These are phyloP conservation scores for Tonatia bakeri DNA, from an alignment of 2,113 vertebrate genomes.

Conservation along the genomic window DNA sequence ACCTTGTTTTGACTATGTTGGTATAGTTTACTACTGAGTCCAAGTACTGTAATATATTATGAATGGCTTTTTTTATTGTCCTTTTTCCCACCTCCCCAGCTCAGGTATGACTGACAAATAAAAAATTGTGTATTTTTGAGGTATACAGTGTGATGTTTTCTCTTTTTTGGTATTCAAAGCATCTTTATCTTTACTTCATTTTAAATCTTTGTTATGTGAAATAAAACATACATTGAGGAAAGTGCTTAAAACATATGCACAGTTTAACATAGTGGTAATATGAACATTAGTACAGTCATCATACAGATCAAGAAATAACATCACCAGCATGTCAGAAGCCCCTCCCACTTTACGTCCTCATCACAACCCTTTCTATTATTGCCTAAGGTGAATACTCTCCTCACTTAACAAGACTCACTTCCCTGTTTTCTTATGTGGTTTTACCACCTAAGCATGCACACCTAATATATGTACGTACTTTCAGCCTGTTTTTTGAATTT, in stretches of 20 bases:
- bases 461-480: not conserved
- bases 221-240: not conserved
- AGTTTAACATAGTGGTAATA: not conserved
- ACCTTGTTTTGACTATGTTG: not conserved
- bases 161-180: not conserved
- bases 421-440: not conserved
- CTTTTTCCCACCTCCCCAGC: not conserved
- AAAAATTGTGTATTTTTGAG: not conserved
- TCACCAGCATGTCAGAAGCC: not conserved
- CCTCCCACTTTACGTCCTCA: not conserved
- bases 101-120: not conserved
- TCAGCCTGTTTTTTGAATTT: conserved; percentile 2
- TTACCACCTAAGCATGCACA: not conserved
- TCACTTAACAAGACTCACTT: not conserved
- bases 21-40: not conserved
- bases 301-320: not conserved
- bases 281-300: not conserved
- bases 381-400: not conserved
- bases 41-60: not conserved
- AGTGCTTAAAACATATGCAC: not conserved
- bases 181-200: not conserved
- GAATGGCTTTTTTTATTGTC: not conserved
- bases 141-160: not conserved
- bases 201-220: not conserved
- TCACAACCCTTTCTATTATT: not conserved